A percentile compares a stretch with the other conserved stretches of the same genome.
Conservation (phyloP, 1,140 invertebrate species). For the Magallana ariakensis region DNA sequence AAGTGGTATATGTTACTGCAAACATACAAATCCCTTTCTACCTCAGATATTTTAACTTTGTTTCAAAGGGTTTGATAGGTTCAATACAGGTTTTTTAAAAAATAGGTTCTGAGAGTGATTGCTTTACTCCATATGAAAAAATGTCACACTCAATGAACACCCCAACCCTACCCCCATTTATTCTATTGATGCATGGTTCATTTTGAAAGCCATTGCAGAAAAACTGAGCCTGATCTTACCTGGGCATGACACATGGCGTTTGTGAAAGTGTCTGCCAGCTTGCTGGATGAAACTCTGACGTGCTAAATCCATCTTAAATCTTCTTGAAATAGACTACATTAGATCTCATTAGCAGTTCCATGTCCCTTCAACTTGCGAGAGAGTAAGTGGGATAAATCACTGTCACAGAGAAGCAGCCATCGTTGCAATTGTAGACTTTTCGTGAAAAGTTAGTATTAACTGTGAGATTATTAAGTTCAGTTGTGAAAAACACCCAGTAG, state of each 20-base stretch:
- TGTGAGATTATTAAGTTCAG: background rate
- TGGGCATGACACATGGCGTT: slow-evolving; percentile 9
- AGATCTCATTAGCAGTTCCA: background rate
- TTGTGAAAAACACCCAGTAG: background rate
- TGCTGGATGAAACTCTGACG: background rate
- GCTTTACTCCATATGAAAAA: no score
- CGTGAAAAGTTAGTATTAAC: no score
- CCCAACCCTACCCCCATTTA: no score
- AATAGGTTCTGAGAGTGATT: no score
- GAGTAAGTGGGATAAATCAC: background rate
- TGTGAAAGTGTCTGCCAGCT: slow-evolving; percentile 23
- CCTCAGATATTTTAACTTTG: no score
- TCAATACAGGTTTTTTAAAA: no score
- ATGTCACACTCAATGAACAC: no score
- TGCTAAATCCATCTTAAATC: background rate
- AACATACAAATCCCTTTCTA: no score
- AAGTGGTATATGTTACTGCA: no score
- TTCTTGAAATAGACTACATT: background rate
- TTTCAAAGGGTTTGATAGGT: no score
- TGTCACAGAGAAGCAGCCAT: background rate
- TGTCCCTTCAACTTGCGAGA: background rate
- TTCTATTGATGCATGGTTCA: no score
- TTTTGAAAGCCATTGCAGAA: no score
- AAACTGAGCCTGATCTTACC: background rate
- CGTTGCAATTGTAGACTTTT: background rate